Percentiles rank a stretch among this genome's conserved stretches.
Conservation (phyloP, 2,888 invertebrate genomes). For the Bhutanitis thaidina region DNA sequence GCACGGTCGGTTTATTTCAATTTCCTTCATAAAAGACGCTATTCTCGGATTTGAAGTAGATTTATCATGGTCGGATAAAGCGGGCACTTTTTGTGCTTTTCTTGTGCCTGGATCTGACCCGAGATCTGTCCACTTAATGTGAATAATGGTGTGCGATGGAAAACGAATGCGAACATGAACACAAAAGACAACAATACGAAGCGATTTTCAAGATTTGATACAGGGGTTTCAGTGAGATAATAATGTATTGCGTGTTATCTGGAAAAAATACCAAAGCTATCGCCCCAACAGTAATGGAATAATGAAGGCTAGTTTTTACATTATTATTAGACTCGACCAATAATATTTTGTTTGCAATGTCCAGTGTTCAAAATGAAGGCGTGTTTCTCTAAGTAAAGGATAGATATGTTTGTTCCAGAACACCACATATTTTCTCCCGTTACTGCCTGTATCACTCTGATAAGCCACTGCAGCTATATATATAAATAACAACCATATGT, state of each 20-base stretch:
- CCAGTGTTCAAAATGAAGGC: too few species aligned
- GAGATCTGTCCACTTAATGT: conserved; percentile 81
- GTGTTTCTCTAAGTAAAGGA: too few species aligned
- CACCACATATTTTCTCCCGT: too few species aligned
- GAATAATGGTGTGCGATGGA: conserved; percentile 80
- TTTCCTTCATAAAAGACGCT: conserved; percentile 80
- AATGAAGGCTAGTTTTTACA: neutral
- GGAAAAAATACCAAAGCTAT: conserved; percentile 4
- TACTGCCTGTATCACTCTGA: too few species aligned
- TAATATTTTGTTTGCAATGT: neutral
- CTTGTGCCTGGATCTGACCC: conserved; percentile 80
- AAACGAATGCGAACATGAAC: conserved; percentile 69
- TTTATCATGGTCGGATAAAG: conserved; percentile 81
- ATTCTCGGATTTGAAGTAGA: conserved; percentile 81
- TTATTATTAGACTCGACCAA: neutral
- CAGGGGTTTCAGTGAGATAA: conserved; percentile 66
- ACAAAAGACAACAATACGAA: conserved; percentile 78
- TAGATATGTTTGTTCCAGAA: too few species aligned
- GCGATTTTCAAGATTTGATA: conserved; percentile 75
- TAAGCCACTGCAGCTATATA: too few species aligned
- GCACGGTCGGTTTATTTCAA: conserved; percentile 81
- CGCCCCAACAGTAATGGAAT: neutral
- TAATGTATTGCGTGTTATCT: conserved; percentile 44
- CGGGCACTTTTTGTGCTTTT: conserved; percentile 80
- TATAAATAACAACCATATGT: too few species aligned